Evolutionary conservation across 2,797 vertebrate genomes (phyloP), one percentile per base, ranked within the genome.

Genomic region (Gallinago stenura): DNA sequence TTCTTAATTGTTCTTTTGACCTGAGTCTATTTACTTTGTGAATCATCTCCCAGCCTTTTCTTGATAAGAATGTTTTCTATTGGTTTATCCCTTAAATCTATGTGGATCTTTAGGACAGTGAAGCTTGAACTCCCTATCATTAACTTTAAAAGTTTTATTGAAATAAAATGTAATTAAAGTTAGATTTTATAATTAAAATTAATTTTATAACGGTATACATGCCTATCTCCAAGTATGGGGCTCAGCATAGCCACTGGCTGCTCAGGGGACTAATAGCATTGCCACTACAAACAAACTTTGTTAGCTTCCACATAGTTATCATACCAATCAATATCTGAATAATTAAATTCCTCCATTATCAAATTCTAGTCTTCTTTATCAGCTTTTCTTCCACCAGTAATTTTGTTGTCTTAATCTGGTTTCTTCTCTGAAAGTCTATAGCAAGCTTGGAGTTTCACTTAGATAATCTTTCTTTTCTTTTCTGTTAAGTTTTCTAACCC

Each of bases 301-400:
- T 89, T 75, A 94, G 80, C 90, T 85, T 96, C 94, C 94, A 46
- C 28, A 20, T 72, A 72, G 68, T 96, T 95, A 94, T 96, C 91
- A 31, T 83, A 43, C 78, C 73, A 96, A 96, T 96, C 92, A 81
- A 96, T 97, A 97, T 25, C 70, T 83, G 72, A 94, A 87, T 97
- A 97, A 97, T 97, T 97, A 95, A 93, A 90, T 79, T 89, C 25
- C 4, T 83, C 90, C 91, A 93, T 97, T 95, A 95, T 94, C 89
- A 97, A 97, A 95, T 97, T 79, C 83, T 93, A 87, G 70, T 80
- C 93, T 96, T 97, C 83, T 83, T 97, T 95, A 93, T 78, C 73
- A 90, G 91, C 75, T 96, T 78, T 95, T 87, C 89, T 84, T 92
- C 92, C 61, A 83, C 46, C 61, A 89, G 76, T 85, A 89, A 85